Base-by-base conservation (phyloP, 2,888 invertebrate species). In the Elegia similella region DNA sequence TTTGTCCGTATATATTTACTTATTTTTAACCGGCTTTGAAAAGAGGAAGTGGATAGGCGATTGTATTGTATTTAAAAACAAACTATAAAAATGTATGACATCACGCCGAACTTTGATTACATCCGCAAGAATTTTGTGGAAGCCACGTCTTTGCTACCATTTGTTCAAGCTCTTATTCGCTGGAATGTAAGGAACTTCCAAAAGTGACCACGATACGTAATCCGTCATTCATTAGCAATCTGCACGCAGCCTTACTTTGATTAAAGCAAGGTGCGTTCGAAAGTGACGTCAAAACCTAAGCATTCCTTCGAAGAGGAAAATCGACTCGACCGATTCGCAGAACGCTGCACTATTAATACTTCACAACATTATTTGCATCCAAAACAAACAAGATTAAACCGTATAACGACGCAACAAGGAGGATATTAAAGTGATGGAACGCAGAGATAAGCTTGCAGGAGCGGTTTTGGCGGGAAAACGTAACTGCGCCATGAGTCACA, bases 301-400 rank as follows among this genome's bases (percentile, higher is more conserved):
- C 88, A 90, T 90, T 87, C 89, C 88, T 76, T 73, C 67, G 72
- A 83, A 69, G 83, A 89, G 89, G 89, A 89, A 90, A 89, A 89
- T 72, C 80, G 74, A 81, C 79, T 80, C 72, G 75, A 73, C 70
- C 77, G 72, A 73, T 88, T 88, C 88, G 78, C 72, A 62, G 86
- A 88, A 86, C 81, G 75, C 76, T 85, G 83, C 86, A 84, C 84
- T 89, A 88, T 88, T 84, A 84, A 88, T 86, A 72, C 34, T 68
- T 64, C 64, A 69, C 76, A 72, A 71, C 58, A 62, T 44, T 64
- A 63, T 69, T 64, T 66, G 63, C 67, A 55, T 58, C 53, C 13
- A 42, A 50, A 42, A 55, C 61, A 59, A 58, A 56, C 52, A 58
- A 71, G 64, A 46, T 63, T 62, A 56, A 54, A 60, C 66, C 70